phyloP scores from a whole-genome alignment of 35 echinoderm and acorn worm genomes.

The Hemicentrotus pulcherrimus region DNA sequence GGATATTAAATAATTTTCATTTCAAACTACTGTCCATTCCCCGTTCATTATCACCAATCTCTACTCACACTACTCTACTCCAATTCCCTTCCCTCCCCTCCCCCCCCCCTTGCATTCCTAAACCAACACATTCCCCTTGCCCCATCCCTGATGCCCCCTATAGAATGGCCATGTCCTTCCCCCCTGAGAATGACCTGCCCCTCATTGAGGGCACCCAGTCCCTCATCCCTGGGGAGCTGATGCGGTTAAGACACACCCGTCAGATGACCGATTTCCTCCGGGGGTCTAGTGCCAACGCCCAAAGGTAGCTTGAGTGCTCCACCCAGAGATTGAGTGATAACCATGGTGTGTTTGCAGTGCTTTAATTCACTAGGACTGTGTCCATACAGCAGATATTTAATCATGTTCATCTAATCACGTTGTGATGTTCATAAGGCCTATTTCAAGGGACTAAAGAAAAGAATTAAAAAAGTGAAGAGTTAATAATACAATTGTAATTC shows the following conservation, averaged over 20 bases:
- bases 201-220: slow-evolving; percentile 61
- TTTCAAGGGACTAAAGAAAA: no score
- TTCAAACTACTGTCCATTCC: not conserved
- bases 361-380: not conserved
- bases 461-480: no score
- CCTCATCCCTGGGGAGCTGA: slow-evolving; percentile 71
- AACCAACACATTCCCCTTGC: not conserved
- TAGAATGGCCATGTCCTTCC: slow-evolving; percentile 57
- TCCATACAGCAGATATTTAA: not conserved
- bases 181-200: slow-evolving; percentile 65
- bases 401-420: not conserved
- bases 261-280: slow-evolving; percentile 83
- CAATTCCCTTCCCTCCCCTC: not conserved
- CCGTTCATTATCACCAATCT: not conserved
- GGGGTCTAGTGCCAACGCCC: slow-evolving; percentile 49
- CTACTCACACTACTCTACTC: not conserved
- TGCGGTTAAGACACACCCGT: slow-evolving; percentile 83
- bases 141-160: not conserved
- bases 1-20: not conserved
- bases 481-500: no score
- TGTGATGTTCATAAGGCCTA: no score
- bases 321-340: not conserved
- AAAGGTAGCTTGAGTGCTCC: slow-evolving; percentile 23
- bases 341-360: not conserved
- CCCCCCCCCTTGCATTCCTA: not conserved